Base-by-base conservation (phyloP, 1,140 invertebrate genomes). In the Heliconius congener region DNA sequence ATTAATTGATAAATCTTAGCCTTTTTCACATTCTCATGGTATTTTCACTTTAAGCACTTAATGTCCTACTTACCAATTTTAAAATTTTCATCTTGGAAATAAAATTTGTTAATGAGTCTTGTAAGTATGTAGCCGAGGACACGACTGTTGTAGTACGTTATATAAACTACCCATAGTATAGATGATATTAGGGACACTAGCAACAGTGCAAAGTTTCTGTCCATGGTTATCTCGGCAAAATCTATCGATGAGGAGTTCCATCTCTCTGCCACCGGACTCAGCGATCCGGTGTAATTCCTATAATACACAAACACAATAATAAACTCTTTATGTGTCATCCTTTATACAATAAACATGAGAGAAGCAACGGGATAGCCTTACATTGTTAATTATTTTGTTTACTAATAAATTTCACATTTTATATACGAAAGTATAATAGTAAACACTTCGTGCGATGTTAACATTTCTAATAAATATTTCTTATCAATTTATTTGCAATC, bases 61-160 rank as follows among this genome's bases (percentile, higher is more conserved):
- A 57, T 57, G n/a, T 72, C 23, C 16, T 72, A 95, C 96, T 95
- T 95, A 98, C 98, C 98, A 93, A 99, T 97, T 96, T 98, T 97
- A 85, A 99, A 96, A 94, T 98, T 98, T 82, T 98, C 98, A 89
- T 97, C 96, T 91, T 96, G 96, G 83, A 97, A 97, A 88, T 98
- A 96, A 93, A 99, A 97, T 88, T 96, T 96, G 95, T 99, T 99
- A 34, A 98, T 95, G 72, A 99, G 95, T 93, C 97, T 97, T 37
- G 98, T 99, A 76, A 99, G 95, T 87, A 99, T 96, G 87, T 97
- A 97, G 50, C 98, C 99, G 79, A 98, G 95, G 6, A 99, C 96
- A 83, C 99, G 96, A 37, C 98, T 99, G 93, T 99, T 99, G 95
- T 99, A 99, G 94, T 98, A 99, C 16, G 98, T 97, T 85, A 99